A percentile compares a stretch with the other conserved stretches of the same genome.
Evolutionary conservation across 2,797 vertebrate species (phyloP).

Genomic region (Trachops cirrhosus): DNA sequence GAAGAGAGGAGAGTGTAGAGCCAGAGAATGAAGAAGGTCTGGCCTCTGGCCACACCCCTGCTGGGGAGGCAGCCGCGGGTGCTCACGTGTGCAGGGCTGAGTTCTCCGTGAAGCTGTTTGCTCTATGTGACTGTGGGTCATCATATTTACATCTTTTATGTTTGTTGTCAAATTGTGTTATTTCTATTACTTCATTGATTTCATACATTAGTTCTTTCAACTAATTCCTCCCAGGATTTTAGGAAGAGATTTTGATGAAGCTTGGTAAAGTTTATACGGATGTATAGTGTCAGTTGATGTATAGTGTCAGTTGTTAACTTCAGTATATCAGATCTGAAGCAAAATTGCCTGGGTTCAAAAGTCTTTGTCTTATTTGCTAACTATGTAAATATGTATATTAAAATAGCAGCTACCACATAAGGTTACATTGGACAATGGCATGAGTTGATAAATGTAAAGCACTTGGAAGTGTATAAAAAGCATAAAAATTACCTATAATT

Average conservation of each 20-base stretch:
- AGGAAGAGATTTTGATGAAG: not conserved
- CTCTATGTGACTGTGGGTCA: not conserved
- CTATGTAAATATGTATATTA: not conserved
- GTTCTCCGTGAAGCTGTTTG: not conserved
- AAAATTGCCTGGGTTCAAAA: not conserved
- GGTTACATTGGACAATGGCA: not conserved
- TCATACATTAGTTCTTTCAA: not conserved
- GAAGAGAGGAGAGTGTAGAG: not conserved
- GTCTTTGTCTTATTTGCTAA: not conserved
- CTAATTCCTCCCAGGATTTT: not conserved
- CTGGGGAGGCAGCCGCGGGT: accelerated
- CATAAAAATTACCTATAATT: not conserved
- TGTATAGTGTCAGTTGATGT: not conserved
- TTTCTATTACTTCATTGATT: not conserved
- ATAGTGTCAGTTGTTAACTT: not conserved
- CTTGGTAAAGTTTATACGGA: not conserved
- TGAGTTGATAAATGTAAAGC: not conserved
- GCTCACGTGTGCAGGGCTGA: not conserved
- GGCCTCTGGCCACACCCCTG: not conserved
- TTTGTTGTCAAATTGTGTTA: not conserved
- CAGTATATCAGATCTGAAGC: not conserved
- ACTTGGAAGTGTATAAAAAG: not conserved
- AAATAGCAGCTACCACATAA: not conserved
- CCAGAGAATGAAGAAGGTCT: not conserved
- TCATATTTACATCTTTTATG: not conserved